These are phyloP conservation scores for Psylliodes chrysocephalus DNA, from an alignment of 2,888 invertebrate genomes.

Conservation along the genomic window DNA sequence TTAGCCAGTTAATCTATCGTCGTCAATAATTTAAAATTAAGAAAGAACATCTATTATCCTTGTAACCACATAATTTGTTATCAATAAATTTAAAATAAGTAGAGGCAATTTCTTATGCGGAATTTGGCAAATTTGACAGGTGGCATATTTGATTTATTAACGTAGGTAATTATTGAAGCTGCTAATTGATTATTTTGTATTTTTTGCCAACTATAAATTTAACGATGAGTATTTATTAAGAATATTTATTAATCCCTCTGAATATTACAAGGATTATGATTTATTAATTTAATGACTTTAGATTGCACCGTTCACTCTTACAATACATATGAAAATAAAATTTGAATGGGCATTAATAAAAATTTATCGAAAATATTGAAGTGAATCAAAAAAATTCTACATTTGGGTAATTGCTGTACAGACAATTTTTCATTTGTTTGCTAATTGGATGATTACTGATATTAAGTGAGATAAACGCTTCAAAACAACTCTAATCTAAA, in stretches of 20 bases:
- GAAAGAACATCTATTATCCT: neutral
- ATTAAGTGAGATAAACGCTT: too few relatives aligned
- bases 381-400: too few relatives aligned
- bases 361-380: too few relatives aligned
- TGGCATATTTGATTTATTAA: neutral
- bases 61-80: neutral
- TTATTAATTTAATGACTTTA: neutral
- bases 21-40: neutral
- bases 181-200: slow-evolving; percentile 8
- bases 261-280: neutral
- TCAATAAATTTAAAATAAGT: neutral
- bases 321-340: too few relatives aligned
- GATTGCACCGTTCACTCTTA: too few relatives aligned
- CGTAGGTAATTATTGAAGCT: neutral
- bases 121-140: slow-evolving; percentile 8
- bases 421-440: too few relatives aligned
- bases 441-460: too few relatives aligned
- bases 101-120: neutral
- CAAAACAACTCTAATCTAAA: too few relatives aligned
- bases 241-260: neutral
- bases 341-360: too few relatives aligned
- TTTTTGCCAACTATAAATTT: neutral
- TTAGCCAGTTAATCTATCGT: neutral
- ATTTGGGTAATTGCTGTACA: too few relatives aligned
- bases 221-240: neutral